Evolutionary conservation across 2,888 invertebrate genomes (phyloP).

Genomic region (Sicus ferrugineus): DNA sequence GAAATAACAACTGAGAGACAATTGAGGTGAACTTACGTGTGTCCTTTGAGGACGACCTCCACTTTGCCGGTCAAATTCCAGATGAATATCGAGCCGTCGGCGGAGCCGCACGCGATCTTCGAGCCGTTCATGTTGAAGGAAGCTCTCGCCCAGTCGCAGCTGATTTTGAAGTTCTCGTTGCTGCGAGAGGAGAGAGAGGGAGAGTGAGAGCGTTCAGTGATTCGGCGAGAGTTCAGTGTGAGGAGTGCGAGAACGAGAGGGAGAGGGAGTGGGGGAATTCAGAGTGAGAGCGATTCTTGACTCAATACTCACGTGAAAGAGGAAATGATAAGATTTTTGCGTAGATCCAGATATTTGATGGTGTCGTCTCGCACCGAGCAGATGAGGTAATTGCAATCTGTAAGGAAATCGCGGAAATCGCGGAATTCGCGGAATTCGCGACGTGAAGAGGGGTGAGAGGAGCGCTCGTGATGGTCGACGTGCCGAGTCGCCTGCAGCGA

Average conservation of each 20-base stretch:
- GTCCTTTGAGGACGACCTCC: conserved; percentile 81
- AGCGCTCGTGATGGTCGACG: no score
- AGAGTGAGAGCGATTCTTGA: background rate
- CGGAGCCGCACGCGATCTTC: conserved; percentile 89
- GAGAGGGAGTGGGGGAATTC: background rate
- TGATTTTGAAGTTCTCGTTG: conserved; percentile 93
- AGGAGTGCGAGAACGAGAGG: no score
- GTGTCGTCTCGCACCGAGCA: conserved; percentile 96
- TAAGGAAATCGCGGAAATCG: no score
- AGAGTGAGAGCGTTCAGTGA: no score
- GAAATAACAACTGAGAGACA: no score
- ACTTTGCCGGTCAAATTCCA: conserved; percentile 86
- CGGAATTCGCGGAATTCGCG: no score
- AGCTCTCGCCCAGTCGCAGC: conserved; percentile 93
- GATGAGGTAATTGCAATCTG: conserved; percentile 89
- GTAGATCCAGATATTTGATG: conserved; percentile 90
- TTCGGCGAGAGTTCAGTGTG: no score
- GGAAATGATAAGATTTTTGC: conserved; percentile 90
- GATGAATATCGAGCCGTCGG: conserved; percentile 89
- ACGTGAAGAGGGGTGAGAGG: no score
- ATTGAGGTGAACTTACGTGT: conserved; percentile 70
- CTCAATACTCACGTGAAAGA: conserved; percentile 82
- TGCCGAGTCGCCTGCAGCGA: no score
- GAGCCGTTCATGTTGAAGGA: conserved; percentile 91
- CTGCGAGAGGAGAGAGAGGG: conserved; percentile 67